Evolutionary conservation across 2,888 invertebrate species (phyloP).

Genomic region (Gari tellinella): DNA sequence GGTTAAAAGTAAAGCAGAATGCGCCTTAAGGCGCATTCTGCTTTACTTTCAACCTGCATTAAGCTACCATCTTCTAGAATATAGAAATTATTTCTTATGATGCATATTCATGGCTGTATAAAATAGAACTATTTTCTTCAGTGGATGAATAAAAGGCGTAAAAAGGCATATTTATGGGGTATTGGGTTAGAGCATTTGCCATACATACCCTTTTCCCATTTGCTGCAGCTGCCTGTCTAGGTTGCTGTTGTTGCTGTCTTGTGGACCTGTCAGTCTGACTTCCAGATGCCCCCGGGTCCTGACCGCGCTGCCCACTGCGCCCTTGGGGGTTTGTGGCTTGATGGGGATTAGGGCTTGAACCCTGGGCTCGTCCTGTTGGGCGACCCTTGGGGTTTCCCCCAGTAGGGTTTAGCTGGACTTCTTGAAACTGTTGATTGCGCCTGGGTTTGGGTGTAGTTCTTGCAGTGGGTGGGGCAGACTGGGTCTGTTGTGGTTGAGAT

Average conservation of each 20-base stretch:
- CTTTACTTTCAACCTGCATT: no score
- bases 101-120: no score
- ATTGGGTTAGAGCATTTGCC: no score
- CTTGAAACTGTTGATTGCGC: constrained; percentile 55
- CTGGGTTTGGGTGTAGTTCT: constrained; percentile 42
- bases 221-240: constrained; percentile 42
- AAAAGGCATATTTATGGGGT: no score
- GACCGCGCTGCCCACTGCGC: constrained; percentile 19
- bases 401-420: constrained; percentile 45
- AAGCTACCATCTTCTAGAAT: no score
- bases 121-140: no score
- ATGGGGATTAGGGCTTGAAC: constrained; percentile 42
- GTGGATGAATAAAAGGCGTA: no score
- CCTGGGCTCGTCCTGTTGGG: constrained; percentile 29
- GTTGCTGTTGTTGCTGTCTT: constrained; percentile 14
- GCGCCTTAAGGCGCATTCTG: no score
- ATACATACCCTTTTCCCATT: constrained; percentile 5
- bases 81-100: no score
- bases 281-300: constrained; percentile 54
- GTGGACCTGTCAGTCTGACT: constrained; percentile 23
- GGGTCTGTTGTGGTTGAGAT: constrained; percentile 32
- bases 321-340: constrained; percentile 13
- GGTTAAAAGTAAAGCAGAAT: no score
- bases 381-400: constrained; percentile 39
- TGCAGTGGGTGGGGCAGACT: constrained; percentile 55